A percentile compares a stretch with the other conserved stretches of the same genome.
These are phyloP conservation scores for Labeo catla DNA, from an alignment of 2,113 vertebrate genomes.

Conservation along the genomic window DNA sequence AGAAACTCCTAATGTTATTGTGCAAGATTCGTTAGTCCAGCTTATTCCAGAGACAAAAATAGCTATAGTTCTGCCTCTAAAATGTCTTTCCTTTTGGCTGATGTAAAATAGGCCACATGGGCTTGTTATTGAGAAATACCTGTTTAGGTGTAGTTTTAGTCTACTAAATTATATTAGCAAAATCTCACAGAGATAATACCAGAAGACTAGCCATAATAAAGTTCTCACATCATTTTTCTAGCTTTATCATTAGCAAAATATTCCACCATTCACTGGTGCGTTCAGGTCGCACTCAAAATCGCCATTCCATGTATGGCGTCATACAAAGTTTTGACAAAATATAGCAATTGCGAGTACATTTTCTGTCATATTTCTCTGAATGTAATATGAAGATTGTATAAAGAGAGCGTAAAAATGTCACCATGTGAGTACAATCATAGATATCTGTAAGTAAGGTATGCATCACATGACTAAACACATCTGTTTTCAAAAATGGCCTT, in stretches of 20 bases:
- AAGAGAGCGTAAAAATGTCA: background rate
- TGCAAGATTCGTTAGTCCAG: background rate
- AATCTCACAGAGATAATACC: too few relatives aligned
- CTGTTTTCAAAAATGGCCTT: background rate
- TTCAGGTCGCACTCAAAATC: background rate
- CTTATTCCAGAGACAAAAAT: background rate
- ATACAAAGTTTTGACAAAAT: background rate
- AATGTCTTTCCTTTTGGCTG: background rate
- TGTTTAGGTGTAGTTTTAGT: background rate
- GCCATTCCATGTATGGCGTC: background rate
- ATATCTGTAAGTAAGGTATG: background rate
- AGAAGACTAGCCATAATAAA: background rate
- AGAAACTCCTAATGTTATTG: background rate
- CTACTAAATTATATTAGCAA: too few relatives aligned
- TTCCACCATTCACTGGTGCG: background rate
- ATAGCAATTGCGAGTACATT: too few relatives aligned
- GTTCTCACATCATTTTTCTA: background rate
- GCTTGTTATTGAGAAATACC: background rate
- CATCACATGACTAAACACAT: background rate
- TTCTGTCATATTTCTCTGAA: background rate
- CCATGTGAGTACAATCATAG: background rate
- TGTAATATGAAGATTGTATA: background rate
- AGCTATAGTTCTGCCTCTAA: background rate
- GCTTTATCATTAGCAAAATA: background rate
- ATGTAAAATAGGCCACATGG: background rate